A percentile compares a stretch with the other conserved stretches of the same genome.
Conservation (phyloP, 2,888 invertebrate genomes). For the Athetis lepigone region DNA sequence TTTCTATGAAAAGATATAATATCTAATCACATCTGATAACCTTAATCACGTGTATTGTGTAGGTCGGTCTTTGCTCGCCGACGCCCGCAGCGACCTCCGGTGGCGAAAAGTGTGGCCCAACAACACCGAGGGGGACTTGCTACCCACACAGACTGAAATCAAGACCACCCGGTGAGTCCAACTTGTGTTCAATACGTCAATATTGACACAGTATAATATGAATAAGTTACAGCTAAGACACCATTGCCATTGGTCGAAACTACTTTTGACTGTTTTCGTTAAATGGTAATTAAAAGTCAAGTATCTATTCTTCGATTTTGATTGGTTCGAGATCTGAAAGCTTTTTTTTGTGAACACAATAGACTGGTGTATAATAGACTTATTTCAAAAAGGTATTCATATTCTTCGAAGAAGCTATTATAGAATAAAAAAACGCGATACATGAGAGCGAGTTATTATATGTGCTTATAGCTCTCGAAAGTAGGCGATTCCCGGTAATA, state of each 20-base stretch:
- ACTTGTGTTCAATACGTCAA: constrained; percentile 14
- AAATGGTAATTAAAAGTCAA: not conserved
- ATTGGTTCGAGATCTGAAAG: not conserved
- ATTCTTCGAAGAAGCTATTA: not conserved
- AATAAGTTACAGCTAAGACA: constrained; percentile 4
- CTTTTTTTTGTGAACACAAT: not conserved
- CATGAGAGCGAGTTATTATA: constrained; percentile 1
- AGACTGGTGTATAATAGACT: too few relatives aligned
- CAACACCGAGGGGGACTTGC: constrained; percentile 82
- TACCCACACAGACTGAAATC: constrained; percentile 80
- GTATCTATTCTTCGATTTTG: not conserved
- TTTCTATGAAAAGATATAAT: constrained; percentile 16
- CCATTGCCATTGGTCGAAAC: constrained; percentile 5
- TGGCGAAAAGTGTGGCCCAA: constrained; percentile 92
- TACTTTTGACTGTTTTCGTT: not conserved
- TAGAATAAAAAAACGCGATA: not conserved
- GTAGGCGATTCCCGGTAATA: constrained; percentile 12
- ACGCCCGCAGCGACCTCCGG: constrained; percentile 93
- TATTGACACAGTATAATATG: constrained; percentile 28
- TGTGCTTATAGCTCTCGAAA: constrained; percentile 5
- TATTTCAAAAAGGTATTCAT: not conserved
- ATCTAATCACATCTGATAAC: constrained; percentile 30
- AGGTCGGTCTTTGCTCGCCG: constrained; percentile 93
- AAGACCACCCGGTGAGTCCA: constrained; percentile 82
- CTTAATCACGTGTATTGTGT: constrained; percentile 51